Base-by-base conservation (phyloP, 2,888 invertebrate genomes). In the Schrankia costaestrigalis region DNA sequence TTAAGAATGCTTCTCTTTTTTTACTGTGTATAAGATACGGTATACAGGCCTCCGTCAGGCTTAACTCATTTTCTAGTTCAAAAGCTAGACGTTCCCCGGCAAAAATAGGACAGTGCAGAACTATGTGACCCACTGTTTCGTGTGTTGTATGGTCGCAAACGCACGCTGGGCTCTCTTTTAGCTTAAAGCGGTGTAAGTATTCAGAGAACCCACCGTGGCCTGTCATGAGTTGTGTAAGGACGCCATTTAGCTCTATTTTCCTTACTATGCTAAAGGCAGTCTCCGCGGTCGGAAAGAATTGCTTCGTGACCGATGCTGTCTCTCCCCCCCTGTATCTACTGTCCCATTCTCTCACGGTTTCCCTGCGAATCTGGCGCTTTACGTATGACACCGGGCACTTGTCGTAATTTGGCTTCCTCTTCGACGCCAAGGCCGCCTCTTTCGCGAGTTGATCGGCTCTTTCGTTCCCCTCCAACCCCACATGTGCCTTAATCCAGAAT, bases 161-260 rank as follows among this genome's bases (percentile, higher is more conserved):
- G 13, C 41, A 41, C 12, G 35, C 30, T n/a, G 38, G 41, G 26
- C 6, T 31, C 13, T 41, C 41, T 11, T 35, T 41, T 9, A 35
- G 33, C 9, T 25, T 33, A 18, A 44, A 44, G 3, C 44, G 13
- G 7, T 26, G 8, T 18, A 39, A 13, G 31, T 36, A 36, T 3
- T 34, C 27, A 0, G 35, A 23, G 26, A 35, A 30, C 15, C 35
- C 35, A 11, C 35, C 30, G 15, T 35, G 31, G 7, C 35, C 35
- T 10, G 35, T 35, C 11, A 30, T 4, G 1, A 15, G 10, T 10
- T 30, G 30, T 11, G 17, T 17, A 17, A 17, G 3, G 4, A 3
- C 3, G 3, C 7, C 7, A 17, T 17, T 7, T 7, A 17, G 3
- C 4, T 7, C 17, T 7, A 17, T 17, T 17, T 17, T 17, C 3